Conservation (phyloP, 2,113 vertebrate genomes). For the Maccullochella peelii region DNA sequence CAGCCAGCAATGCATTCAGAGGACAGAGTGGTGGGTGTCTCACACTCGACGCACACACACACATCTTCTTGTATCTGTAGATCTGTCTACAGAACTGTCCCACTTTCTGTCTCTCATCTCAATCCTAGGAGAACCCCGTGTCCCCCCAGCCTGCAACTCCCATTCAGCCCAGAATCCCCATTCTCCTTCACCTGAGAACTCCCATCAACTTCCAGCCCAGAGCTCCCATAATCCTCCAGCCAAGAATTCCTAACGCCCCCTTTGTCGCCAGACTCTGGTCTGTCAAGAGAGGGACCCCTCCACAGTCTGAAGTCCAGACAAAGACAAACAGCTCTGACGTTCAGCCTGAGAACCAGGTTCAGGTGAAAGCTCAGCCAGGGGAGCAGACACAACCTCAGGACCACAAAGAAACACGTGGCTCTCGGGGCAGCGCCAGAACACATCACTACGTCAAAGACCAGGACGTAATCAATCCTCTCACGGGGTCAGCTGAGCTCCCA, state of each 20-base stretch:
- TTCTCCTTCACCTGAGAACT: slow-evolving; percentile 37
- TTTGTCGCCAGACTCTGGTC: slow-evolving; percentile 11
- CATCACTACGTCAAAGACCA: not conserved
- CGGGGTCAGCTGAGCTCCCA: not conserved
- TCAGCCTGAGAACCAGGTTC: not conserved
- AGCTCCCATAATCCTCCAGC: slow-evolving; percentile 28
- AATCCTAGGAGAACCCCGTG: slow-evolving; percentile 1
- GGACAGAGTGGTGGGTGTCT: slow-evolving; percentile 14
- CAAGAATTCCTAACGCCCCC: slow-evolving; percentile 1
- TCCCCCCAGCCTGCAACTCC: not conserved
- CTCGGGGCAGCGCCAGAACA: not conserved
- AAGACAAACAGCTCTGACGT: not conserved
- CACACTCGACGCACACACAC: too few relatives aligned
- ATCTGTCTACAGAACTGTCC: not conserved
- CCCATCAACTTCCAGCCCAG: slow-evolving; percentile 22
- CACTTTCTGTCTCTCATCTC: not conserved
- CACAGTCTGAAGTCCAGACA: slow-evolving; percentile 10
- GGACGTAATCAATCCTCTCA: not conserved
- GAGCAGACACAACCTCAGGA: not conserved
- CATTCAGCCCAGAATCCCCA: slow-evolving; percentile 30
- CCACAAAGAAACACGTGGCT: not conserved
- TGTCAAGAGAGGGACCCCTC: not conserved
- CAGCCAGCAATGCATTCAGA: not conserved
- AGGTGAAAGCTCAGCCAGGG: not conserved
- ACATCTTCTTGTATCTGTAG: too few relatives aligned